Conservation (phyloP, 2,113 vertebrate genomes). For the Myotis yumanensis region DNA sequence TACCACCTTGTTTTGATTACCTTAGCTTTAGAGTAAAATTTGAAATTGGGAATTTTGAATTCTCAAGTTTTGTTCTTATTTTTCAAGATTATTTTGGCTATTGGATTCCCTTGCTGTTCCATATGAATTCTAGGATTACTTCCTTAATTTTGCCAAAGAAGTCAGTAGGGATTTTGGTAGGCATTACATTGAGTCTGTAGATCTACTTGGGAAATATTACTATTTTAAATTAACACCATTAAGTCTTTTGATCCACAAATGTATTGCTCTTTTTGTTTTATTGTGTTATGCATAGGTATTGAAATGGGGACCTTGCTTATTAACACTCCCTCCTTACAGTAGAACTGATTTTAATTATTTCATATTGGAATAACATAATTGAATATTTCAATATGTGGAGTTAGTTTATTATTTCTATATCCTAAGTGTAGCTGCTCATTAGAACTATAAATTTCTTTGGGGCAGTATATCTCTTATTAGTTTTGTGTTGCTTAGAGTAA, state of each 20-base stretch:
- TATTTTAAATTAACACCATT: background rate
- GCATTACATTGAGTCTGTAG: background rate
- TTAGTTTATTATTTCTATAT: slow-evolving; percentile 3
- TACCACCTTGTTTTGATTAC: background rate
- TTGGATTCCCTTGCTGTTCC: background rate
- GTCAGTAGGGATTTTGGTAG: background rate
- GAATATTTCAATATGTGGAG: background rate
- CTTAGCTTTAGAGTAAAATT: background rate
- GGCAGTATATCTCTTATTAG: background rate
- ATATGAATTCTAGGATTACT: background rate
- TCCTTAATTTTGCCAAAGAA: background rate
- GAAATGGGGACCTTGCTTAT: background rate
- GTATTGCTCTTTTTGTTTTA: slow-evolving; percentile 1
- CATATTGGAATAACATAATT: background rate
- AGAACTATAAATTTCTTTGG: background rate
- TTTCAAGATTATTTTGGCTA: background rate
- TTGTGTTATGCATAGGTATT: background rate
- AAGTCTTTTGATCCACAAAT: background rate
- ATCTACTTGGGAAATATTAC: slow-evolving; percentile 4
- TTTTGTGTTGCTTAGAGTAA: slow-evolving; percentile 29
- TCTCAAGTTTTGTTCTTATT: background rate
- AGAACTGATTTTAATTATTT: slow-evolving; percentile 32
- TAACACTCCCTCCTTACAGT: background rate
- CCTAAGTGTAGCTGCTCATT: background rate
- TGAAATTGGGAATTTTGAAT: background rate